Evolutionary conservation across 2,888 invertebrate species (phyloP).

Genomic region (Linyphia triangularis): DNA sequence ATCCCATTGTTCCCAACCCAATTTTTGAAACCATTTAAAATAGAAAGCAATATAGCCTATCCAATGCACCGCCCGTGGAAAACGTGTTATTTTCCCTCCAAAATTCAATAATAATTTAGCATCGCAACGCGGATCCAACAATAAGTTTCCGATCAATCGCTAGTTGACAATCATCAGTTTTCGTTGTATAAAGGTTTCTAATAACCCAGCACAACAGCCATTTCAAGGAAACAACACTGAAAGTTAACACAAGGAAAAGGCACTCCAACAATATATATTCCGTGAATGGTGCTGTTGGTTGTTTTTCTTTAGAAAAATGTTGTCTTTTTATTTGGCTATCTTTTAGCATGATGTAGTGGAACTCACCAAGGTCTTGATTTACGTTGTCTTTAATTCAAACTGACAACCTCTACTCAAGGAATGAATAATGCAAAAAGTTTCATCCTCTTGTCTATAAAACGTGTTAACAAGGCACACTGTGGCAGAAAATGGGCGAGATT

Average conservation of each 20-base stretch:
- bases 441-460: background rate
- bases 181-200: background rate
- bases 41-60: background rate
- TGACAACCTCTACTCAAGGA: constrained; percentile 6
- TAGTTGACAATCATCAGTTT: background rate
- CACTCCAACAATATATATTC: background rate
- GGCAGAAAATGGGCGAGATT: background rate
- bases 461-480: background rate
- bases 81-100: background rate
- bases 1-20: constrained; percentile 14
- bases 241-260: background rate
- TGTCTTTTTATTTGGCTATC: background rate
- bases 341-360: background rate
- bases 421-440: constrained; percentile 18
- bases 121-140: constrained; percentile 1
- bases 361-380: background rate
- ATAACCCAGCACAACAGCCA: background rate
- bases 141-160: constrained; percentile 7
- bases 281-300: constrained; percentile 16
- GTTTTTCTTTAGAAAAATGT: background rate
- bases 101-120: constrained; percentile 10
- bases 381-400: constrained; percentile 4
- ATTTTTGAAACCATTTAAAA: background rate
- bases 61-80: background rate
- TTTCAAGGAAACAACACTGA: background rate